Percentiles rank a stretch among this genome's conserved stretches.
These are phyloP conservation scores for Ctenicera cuprea DNA, from an alignment of 2,888 invertebrate genomes.

Conservation along the genomic window DNA sequence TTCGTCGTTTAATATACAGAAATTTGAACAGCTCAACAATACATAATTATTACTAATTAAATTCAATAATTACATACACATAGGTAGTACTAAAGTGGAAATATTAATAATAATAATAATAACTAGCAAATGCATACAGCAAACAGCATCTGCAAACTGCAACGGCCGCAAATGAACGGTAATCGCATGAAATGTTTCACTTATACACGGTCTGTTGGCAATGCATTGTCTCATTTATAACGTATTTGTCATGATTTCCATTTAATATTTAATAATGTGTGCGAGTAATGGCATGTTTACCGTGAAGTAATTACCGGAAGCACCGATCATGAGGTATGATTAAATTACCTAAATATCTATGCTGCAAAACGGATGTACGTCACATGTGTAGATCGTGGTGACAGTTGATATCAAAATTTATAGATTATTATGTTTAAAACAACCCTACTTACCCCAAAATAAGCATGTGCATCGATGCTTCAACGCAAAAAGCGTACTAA, in stretches of 20 bases:
- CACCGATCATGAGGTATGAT: slow-evolving; percentile 69
- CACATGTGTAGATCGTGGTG: slow-evolving; percentile 27
- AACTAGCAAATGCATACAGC: slow-evolving; percentile 23
- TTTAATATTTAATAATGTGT: slow-evolving; percentile 70
- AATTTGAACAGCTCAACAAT: no score
- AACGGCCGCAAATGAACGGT: slow-evolving; percentile 49
- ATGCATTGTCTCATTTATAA: slow-evolving; percentile 67
- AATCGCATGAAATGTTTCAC: slow-evolving; percentile 56
- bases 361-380: slow-evolving; percentile 63
- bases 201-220: slow-evolving; percentile 63
- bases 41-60: background rate
- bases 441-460: background rate
- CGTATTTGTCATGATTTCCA: slow-evolving; percentile 70
- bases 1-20: no score
- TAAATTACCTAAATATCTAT: slow-evolving; percentile 69
- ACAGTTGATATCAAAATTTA: slow-evolving; percentile 25
- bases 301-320: slow-evolving; percentile 69
- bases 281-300: slow-evolving; percentile 69
- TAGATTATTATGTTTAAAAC: slow-evolving; percentile 11
- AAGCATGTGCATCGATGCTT: background rate
- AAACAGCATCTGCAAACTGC: slow-evolving; percentile 53
- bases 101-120: background rate
- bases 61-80: background rate
- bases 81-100: background rate
- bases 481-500: background rate